Evolutionary conservation across 2,888 invertebrate species (phyloP), one percentile per base, ranked within the genome.

Genomic region (Graphium colonna): DNA sequence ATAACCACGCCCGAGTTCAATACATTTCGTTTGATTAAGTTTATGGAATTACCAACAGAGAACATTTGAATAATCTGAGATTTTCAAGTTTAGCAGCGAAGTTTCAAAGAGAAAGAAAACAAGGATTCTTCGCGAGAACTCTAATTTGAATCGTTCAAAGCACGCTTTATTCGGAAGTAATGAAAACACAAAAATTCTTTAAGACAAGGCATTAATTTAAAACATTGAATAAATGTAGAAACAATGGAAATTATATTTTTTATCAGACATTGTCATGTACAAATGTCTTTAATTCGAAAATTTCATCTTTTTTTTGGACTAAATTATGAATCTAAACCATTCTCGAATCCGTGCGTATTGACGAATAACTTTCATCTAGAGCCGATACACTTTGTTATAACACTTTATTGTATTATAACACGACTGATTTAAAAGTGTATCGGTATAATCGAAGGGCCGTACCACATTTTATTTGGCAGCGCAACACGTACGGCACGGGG

Each of bases 391-490:
- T 26, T 26, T 26, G 26, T n/a, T n/a, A n/a, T n/a, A n/a, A n/a
- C n/a, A n/a, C n/a, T n/a, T n/a, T n/a, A n/a, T n/a, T n/a, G n/a
- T n/a, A n/a, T n/a, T n/a, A n/a, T n/a, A n/a, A n/a, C n/a, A n/a
- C n/a, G n/a, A n/a, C n/a, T n/a, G n/a, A n/a, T n/a, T n/a, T n/a
- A n/a, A n/a, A n/a, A n/a, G 40, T 21, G 13, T 48, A 42, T 15
- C 15, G 33, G n/a, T n/a, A 39, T 40, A 28, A 51, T 42, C 12
- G 66, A 68, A 66, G 66, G 68, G 70, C 65, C 67, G 60, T 67
- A 64, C 66, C 61, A 68, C 73, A 72, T 77, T 81, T 84, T 84
- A 82, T 81, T 80, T 79, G 77, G 76, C 77, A 78, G 70, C 69
- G 74, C 73, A 80, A 80, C 82, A 80, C 76, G 79, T 79, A 76